phyloP scores from a whole-genome alignment of 2,113 vertebrate species.

The Solenodon paradoxus region DNA sequence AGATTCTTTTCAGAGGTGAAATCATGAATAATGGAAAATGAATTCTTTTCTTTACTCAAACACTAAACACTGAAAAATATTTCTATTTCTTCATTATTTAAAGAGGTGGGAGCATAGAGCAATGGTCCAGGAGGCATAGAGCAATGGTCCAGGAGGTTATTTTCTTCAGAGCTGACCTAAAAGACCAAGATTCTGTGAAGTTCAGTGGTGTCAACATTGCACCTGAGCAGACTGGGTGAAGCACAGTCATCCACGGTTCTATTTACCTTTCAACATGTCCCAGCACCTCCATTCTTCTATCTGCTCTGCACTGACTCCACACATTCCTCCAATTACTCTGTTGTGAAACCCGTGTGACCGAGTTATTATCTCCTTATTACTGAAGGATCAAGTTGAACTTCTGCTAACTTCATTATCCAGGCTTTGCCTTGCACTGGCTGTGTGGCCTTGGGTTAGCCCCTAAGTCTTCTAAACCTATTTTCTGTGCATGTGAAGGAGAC shows the following conservation, averaged over 20 bases:
- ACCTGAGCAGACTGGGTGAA: conserved; percentile 29
- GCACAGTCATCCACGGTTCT: background rate
- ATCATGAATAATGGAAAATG: conserved; percentile 70
- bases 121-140: conserved; percentile 27
- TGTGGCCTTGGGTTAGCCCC: background rate
- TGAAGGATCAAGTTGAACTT: conserved; percentile 42
- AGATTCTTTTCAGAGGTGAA: conserved; percentile 68
- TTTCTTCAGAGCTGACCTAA: conserved; percentile 48
- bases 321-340: background rate
- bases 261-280: conserved; percentile 15
- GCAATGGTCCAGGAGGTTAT: conserved; percentile 47
- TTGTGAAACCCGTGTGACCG: background rate
- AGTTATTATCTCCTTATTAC: background rate
- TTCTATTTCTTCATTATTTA: conserved; percentile 57
- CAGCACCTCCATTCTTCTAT: background rate
- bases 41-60: background rate
- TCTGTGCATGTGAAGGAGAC: background rate
- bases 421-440: background rate
- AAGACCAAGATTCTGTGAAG: conserved; percentile 41
- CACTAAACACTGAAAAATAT: conserved; percentile 51
- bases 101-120: conserved; percentile 52
- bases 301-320: background rate
- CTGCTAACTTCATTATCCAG: conserved; percentile 43
- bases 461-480: conserved; percentile 47
- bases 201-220: conserved; percentile 42